A percentile compares a stretch with the other conserved stretches of the same genome.
phyloP scores from a whole-genome alignment of 2,113 vertebrate genomes.

The Onychostoma macrolepis region DNA sequence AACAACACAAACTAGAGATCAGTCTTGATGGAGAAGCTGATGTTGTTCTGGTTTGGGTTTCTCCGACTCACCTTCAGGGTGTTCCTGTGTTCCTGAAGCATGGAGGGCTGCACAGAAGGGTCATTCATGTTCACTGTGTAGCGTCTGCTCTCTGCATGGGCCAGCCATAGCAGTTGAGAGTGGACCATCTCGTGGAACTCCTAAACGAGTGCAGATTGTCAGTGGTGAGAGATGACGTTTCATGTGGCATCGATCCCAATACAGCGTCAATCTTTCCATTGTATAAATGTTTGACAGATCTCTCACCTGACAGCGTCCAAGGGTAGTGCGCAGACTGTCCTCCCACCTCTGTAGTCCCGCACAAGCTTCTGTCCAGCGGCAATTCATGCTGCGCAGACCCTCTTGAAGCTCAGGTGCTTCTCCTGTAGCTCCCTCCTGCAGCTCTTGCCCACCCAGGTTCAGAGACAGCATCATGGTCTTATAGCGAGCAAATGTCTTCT shows the following conservation, averaged over 20 bases:
- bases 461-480: constrained; percentile 82
- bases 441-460: constrained; percentile 76
- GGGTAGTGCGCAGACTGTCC: constrained; percentile 73
- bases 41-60: background rate
- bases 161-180: constrained; percentile 87
- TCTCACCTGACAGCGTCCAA: constrained; percentile 85
- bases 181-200: constrained; percentile 88
- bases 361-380: constrained; percentile 79
- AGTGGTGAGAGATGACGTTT: background rate
- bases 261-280: background rate
- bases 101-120: constrained; percentile 61
- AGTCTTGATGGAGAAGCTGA: background rate
- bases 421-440: constrained; percentile 63
- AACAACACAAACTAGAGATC: background rate
- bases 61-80: constrained; percentile 79
- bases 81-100: constrained; percentile 68
- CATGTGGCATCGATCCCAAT: background rate
- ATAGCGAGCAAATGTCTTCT: constrained; percentile 82
- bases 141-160: constrained; percentile 79
- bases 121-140: constrained; percentile 70
- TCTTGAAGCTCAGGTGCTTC: constrained; percentile 76
- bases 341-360: constrained; percentile 80
- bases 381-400: constrained; percentile 76
- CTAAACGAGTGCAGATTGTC: constrained; percentile 65
- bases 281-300: background rate